Base-by-base conservation (phyloP, 1,140 invertebrate genomes). In the Drosophila pandora region DNA sequence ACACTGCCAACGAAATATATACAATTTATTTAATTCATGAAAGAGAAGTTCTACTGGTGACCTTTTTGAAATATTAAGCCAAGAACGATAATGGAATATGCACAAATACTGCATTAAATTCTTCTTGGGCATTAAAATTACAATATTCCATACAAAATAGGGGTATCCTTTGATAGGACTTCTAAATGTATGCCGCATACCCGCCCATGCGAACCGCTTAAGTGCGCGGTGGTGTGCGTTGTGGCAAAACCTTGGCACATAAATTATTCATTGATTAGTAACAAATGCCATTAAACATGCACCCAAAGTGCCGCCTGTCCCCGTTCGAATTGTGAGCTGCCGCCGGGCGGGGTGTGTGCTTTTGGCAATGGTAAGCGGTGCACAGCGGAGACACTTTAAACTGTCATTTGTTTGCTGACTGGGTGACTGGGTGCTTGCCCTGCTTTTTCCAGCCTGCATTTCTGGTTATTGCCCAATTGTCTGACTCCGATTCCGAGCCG, bases 261-360 rank as follows among this genome's bases (percentile, higher is more conserved):
- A 88, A 88, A 88, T 88, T 88, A 88, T 88, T 88, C 83, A 88
- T 88, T 88, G 83, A 88, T 88, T 88, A 88, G 83, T 84, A 88
- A 88, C 84, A 88, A 88, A 88, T 82, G 83, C 79, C 64, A 79
- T 83, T 88, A 83, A 88, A 88, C 83, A 88, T 88, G 83, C 83
- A 82, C 79, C 79, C 76, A 87, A 87, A 85, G 82, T 78, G 74
- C 62, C 62, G 47, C 56, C 60, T 75, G 68, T 32, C 59, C 25
- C 34, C 34, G 17, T 13, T 43, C 41, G 0, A 21, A 43, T 6
- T 21, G 12, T 12, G 34, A 37, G 10, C 10, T 37, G 0, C 34
- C 34, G 10, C 34, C 12, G 34, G 34, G 12, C 12, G 3, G 12
- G 12, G 37, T 37, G 13, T 39, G 13, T 47, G n/a, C 5, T 28